Evolutionary conservation across 2,113 vertebrate species (phyloP).

Genomic region (Aspidoscelis tigris): DNA sequence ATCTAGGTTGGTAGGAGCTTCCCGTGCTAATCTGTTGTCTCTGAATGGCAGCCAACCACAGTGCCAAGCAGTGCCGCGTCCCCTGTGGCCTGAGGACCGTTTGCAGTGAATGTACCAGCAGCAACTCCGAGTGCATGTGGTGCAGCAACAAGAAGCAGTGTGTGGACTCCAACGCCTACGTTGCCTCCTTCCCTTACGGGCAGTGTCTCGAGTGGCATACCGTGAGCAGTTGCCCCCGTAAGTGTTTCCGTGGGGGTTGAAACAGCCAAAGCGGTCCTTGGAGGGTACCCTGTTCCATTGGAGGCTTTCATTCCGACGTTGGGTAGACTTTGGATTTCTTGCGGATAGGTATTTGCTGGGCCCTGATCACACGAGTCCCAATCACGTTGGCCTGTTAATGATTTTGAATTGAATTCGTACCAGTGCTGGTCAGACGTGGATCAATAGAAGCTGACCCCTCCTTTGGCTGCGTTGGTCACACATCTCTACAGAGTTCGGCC

Average conservation of each 20-base stretch:
- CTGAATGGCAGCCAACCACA: constrained; percentile 89
- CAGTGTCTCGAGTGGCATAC: constrained; percentile 99
- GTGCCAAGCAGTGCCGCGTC: constrained; percentile 93
- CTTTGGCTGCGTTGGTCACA: too few species aligned
- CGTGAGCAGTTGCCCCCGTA: constrained; percentile 94
- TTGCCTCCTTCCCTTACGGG: constrained; percentile 97
- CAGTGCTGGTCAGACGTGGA: too few species aligned
- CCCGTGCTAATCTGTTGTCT: accelerated
- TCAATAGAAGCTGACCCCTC: too few species aligned
- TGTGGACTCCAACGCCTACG: constrained; percentile 97
- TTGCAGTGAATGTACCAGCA: constrained; percentile 92
- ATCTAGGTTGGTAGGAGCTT: accelerated
- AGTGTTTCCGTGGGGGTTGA: constrained; percentile 47
- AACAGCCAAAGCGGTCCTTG: too few species aligned
- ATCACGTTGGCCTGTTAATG: too few species aligned
- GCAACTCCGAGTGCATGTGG: constrained; percentile 99
- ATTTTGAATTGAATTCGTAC: too few species aligned
- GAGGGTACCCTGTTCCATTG: too few species aligned
- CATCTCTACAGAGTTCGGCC: too few species aligned
- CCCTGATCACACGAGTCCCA: too few species aligned
- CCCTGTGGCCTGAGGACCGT: constrained; percentile 87
- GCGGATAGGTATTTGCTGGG: too few species aligned
- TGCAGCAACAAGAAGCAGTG: constrained; percentile 99
- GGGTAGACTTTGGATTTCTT: too few species aligned
- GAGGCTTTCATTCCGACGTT: too few species aligned